phyloP scores from a whole-genome alignment of 1,140 invertebrate genomes.

The Diploscapter pachys region DNA sequence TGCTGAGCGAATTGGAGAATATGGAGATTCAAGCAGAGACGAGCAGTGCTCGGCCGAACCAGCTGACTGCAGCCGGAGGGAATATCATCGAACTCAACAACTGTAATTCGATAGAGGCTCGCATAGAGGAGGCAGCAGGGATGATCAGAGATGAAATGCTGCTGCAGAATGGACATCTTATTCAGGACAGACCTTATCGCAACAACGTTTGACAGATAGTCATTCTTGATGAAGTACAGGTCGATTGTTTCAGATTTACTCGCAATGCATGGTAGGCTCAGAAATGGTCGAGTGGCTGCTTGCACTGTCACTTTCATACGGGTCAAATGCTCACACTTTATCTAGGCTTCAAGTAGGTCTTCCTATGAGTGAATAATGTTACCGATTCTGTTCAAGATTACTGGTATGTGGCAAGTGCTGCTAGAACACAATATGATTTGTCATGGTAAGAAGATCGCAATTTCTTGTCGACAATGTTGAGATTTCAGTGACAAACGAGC shows the following conservation, averaged over 20 bases:
- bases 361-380: neutral
- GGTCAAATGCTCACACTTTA: conserved; percentile 15
- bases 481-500: conserved; percentile 71
- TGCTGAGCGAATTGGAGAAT: too few relatives aligned
- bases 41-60: too few relatives aligned
- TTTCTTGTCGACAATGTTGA: conserved; percentile 2
- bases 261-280: conserved; percentile 65
- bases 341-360: conserved; percentile 1
- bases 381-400: conserved; percentile 63
- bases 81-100: conserved; percentile 17
- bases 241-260: conserved; percentile 59
- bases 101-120: conserved; percentile 41
- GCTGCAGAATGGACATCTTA: conserved; percentile 31
- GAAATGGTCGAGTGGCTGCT: conserved; percentile 77
- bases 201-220: conserved; percentile 26
- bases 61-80: neutral
- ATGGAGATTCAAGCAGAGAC: too few relatives aligned
- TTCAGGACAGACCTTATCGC: conserved; percentile 40
- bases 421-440: conserved; percentile 76
- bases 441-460: conserved; percentile 67
- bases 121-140: conserved; percentile 39
- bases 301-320: conserved; percentile 38
- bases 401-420: conserved; percentile 79
- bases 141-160: conserved; percentile 42
- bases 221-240: neutral